phyloP scores from a whole-genome alignment of 2,797 vertebrate species.

The Petrocephalus schoutedeni region DNA sequence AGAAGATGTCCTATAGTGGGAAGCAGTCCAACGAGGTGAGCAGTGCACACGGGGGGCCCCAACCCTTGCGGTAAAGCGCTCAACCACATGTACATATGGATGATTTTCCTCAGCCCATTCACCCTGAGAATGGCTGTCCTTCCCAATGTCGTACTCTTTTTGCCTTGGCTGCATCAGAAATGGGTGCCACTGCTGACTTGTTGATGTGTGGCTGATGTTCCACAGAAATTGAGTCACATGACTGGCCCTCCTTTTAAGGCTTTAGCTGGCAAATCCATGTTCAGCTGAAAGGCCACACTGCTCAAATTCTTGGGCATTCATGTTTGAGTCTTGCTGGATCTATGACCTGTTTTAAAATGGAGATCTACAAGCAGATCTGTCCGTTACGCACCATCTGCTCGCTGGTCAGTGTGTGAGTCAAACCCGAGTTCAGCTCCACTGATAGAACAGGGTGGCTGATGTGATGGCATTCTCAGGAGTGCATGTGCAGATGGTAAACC shows the following conservation, averaged over 20 bases:
- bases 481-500: background rate
- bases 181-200: background rate
- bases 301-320: background rate
- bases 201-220: background rate
- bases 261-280: background rate
- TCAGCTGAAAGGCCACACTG: background rate
- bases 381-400: background rate
- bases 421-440: background rate
- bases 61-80: background rate
- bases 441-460: background rate
- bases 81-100: background rate
- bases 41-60: conserved; percentile 10
- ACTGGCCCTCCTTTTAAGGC: background rate
- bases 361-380: background rate
- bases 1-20: conserved; percentile 99
- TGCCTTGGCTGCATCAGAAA: background rate
- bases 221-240: background rate
- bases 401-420: background rate
- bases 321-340: background rate
- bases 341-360: background rate
- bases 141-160: background rate
- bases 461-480: background rate
- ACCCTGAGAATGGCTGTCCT: background rate
- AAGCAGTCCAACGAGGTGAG: conserved; percentile 95
- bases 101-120: background rate